Evolutionary conservation across 2,113 vertebrate genomes (phyloP), one percentile per base, ranked within the genome.

Genomic region (Phyllostomus hastatus): DNA sequence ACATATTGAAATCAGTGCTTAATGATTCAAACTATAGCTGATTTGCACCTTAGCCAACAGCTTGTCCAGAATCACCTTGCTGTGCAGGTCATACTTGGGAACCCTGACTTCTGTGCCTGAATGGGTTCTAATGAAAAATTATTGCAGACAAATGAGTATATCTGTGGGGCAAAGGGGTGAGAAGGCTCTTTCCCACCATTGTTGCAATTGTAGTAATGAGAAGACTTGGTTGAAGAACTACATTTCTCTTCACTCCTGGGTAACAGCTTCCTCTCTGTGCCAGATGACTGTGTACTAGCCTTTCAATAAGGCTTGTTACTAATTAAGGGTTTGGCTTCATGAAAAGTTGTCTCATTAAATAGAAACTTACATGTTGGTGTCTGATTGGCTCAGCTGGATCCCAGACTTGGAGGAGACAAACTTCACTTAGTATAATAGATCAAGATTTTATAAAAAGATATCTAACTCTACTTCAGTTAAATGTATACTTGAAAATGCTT

Each of bases 401-500:
- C 41, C 84, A 92, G 41, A 81, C 52, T 43, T 50, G 91, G 52
- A 85, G 61, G 61, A 95, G 28, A 78, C 3, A 66, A 69, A 82
- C 11, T 4, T 61, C 12, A 86, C 14, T 43, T 69, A 76, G 61
- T 73, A 78, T 22, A 85, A 80, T 80, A 95, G 75, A 59, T 76
- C 22, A 95, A 92, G 24, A 66, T 38, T 64, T 90, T 3, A 1
- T 46, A n/a, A 75, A 22, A 93, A n/a, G 35, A 59, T 7, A 48
- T 3, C 83, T 10, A 22, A 15, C 28, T 90, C 33, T 88, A 76
- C 70, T 72, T 94, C 14, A 94, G 61, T 92, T 81, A 82, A 66
- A 15, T 28, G 10, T 95, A 66, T 86, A 93, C 54, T 89, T 61
- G 72, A 73, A 97, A 95, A 61, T 57, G 2, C 59, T 93, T 97